Percentiles rank a stretch among this genome's conserved stretches.
phyloP scores from a whole-genome alignment of 1,140 invertebrate genomes.

The Aphis gossypii region DNA sequence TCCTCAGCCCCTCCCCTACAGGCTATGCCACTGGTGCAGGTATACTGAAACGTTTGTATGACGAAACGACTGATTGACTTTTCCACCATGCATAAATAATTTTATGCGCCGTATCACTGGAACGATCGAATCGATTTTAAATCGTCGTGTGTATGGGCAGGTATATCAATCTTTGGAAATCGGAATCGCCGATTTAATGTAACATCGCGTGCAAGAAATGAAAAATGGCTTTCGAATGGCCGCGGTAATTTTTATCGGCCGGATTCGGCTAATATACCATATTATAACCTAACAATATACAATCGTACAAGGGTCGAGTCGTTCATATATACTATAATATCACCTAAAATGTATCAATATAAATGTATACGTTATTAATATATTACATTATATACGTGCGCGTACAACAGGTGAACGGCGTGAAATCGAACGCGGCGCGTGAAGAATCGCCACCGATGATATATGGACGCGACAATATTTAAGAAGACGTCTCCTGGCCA shows the following conservation, averaged over 20 bases:
- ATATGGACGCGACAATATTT: neutral
- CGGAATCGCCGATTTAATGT: neutral
- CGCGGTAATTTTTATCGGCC: neutral
- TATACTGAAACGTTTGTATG: no score
- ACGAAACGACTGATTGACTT: no score
- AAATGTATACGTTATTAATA: neutral
- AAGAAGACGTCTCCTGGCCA: neutral
- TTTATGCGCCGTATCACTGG: neutral
- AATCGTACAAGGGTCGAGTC: neutral
- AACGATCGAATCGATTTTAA: neutral
- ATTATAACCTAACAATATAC: neutral
- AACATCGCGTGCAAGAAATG: neutral
- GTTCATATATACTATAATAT: neutral
- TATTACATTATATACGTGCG: neutral
- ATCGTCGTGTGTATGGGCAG: neutral
- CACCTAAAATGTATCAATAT: neutral
- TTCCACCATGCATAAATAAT: no score
- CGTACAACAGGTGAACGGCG: neutral
- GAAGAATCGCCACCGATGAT: neutral
- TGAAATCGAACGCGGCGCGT: constrained; percentile 34
- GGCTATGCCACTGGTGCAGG: no score
- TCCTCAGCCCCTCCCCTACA: no score
- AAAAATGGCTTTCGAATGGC: constrained; percentile 32
- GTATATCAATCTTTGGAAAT: neutral
- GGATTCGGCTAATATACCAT: neutral